These are phyloP conservation scores for Catamblyrhynchus diadema DNA, from an alignment of 2,797 vertebrate genomes.

Conservation along the genomic window DNA sequence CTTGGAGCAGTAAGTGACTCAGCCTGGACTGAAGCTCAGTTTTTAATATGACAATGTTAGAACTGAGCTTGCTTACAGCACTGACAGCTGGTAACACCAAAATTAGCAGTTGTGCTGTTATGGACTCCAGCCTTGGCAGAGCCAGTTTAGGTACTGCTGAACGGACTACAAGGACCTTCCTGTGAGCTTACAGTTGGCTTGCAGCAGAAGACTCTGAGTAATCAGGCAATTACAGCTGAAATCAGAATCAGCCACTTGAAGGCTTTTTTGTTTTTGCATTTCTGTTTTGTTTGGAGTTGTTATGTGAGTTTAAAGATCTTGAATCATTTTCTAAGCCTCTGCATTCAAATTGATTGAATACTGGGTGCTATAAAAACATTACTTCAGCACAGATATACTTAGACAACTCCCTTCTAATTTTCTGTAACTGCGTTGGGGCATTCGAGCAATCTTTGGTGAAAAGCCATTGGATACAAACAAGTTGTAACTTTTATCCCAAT, in stretches of 20 bases:
- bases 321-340: constrained; percentile 54
- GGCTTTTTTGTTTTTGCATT: constrained; percentile 42
- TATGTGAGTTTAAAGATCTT: constrained; percentile 49
- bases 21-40: neutral
- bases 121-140: neutral
- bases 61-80: neutral
- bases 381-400: constrained; percentile 59
- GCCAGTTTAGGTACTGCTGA: neutral
- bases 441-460: constrained; percentile 35
- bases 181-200: constrained; percentile 49
- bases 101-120: neutral
- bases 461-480: constrained; percentile 38
- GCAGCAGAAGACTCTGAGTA: constrained; percentile 44
- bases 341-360: constrained; percentile 54
- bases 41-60: neutral
- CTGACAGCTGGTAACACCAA: neutral
- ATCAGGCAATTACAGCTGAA: constrained; percentile 53
- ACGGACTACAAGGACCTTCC: neutral
- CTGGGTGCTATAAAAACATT: constrained; percentile 54
- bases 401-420: constrained; percentile 43
- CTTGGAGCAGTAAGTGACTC: neutral
- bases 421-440: neutral
- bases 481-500: constrained; percentile 3
- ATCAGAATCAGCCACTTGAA: constrained; percentile 52
- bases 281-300: constrained; percentile 64